Evolutionary conservation across 2,888 invertebrate genomes (phyloP).

Genomic region (Acrobasis suavella): DNA sequence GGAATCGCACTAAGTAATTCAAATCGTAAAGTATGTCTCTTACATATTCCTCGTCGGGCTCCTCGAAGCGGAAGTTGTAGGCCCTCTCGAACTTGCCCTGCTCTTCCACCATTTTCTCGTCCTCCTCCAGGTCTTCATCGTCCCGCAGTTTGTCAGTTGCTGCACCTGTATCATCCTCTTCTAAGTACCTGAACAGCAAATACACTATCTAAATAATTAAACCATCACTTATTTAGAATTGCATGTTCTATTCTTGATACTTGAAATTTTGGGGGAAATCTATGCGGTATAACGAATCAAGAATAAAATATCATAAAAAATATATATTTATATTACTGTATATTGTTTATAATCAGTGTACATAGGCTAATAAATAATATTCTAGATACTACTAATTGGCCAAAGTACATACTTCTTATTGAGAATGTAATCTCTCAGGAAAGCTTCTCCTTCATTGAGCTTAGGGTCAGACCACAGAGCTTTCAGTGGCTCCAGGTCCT

Average conservation of each 20-base stretch:
- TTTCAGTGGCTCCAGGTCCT: slow-evolving; percentile 88
- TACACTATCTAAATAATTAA: too few relatives aligned
- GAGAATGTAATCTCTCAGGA: slow-evolving; percentile 95
- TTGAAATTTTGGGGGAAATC: too few relatives aligned
- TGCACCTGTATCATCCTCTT: slow-evolving; percentile 82
- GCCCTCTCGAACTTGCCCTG: slow-evolving; percentile 96
- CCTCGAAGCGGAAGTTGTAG: slow-evolving; percentile 98
- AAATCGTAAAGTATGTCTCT: slow-evolving; percentile 43
- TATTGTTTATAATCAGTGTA: too few relatives aligned
- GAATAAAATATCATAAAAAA: too few relatives aligned
- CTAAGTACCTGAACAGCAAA: slow-evolving; percentile 53
- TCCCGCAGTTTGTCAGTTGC: slow-evolving; percentile 58
- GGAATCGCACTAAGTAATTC: too few relatives aligned
- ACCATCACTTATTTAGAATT: too few relatives aligned
- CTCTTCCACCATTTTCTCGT: slow-evolving; percentile 89
- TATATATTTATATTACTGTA: too few relatives aligned
- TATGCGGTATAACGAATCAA: too few relatives aligned
- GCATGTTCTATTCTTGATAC: too few relatives aligned
- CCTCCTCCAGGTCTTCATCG: slow-evolving; percentile 82
- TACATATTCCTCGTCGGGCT: slow-evolving; percentile 96
- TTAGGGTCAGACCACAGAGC: slow-evolving; percentile 93
- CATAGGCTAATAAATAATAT: too few relatives aligned
- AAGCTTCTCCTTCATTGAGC: slow-evolving; percentile 92
- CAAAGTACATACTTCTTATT: slow-evolving; percentile 85
- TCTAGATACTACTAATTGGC: too few relatives aligned